Percentiles rank a stretch among this genome's conserved stretches.
phyloP scores from a whole-genome alignment of 2,888 invertebrate genomes.

The Drosophila lutescens region DNA sequence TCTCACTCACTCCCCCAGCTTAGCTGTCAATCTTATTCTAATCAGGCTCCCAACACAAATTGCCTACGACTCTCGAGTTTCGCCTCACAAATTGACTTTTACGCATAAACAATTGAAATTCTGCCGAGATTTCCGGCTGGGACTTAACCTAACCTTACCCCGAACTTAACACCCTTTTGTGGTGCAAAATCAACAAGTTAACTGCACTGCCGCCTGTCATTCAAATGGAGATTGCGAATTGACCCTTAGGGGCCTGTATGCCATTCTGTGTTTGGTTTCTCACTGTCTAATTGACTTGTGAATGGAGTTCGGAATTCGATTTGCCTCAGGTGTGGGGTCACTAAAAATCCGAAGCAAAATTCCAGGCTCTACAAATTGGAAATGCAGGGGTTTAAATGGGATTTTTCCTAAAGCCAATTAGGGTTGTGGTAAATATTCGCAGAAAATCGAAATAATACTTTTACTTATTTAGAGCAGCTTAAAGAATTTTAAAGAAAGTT shows the following conservation, averaged over 20 bases:
- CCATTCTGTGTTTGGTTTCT: constrained; percentile 48
- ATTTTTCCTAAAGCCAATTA: constrained; percentile 2
- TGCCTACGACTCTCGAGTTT: constrained; percentile 32
- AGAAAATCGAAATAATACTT: no score
- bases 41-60: constrained; percentile 32
- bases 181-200: constrained; percentile 68
- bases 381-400: not conserved
- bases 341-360: constrained; percentile 22
- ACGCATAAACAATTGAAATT: constrained; percentile 70
- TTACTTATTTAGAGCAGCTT: not conserved
- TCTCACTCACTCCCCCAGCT: constrained; percentile 22
- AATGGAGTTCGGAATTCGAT: constrained; percentile 4
- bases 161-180: not conserved
- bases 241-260: constrained; percentile 23
- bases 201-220: constrained; percentile 53
- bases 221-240: constrained; percentile 36
- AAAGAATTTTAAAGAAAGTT: not conserved
- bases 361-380: not conserved
- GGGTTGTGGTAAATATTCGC: not conserved
- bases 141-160: not conserved
- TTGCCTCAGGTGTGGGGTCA: constrained; percentile 3
- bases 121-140: constrained; percentile 38
- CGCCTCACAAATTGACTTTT: constrained; percentile 70
- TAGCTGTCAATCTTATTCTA: constrained; percentile 73
- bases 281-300: constrained; percentile 57